A percentile compares a stretch with the other conserved stretches of the same genome.
Evolutionary conservation across 2,797 vertebrate species (phyloP).

Genomic region (Carduelis carduelis): DNA sequence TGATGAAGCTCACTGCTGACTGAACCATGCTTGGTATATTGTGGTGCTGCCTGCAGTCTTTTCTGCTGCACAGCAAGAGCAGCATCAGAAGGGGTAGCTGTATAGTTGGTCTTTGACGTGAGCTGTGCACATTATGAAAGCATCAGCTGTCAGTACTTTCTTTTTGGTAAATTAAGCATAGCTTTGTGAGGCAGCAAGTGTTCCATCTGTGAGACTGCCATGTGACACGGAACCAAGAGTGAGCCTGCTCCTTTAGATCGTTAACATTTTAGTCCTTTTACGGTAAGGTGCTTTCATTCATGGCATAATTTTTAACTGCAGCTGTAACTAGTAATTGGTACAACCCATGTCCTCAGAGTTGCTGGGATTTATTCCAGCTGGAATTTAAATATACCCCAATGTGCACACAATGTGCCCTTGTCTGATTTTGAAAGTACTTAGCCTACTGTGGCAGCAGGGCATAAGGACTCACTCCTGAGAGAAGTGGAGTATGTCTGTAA

Average conservation of each 20-base stretch:
- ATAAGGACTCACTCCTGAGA: not conserved
- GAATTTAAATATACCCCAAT: conserved; percentile 13
- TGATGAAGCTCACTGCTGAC: not conserved
- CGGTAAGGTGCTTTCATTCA: conserved; percentile 5
- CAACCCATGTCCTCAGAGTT: not conserved
- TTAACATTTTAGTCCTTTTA: conserved; percentile 49
- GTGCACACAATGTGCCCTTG: conserved; percentile 20
- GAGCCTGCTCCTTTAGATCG: not conserved
- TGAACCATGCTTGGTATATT: not conserved
- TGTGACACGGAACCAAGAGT: not conserved
- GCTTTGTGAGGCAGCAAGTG: not conserved
- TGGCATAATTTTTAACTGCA: conserved; percentile 28
- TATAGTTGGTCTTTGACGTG: not conserved
- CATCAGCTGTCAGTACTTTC: not conserved
- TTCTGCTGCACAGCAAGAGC: not conserved
- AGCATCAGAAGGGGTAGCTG: not conserved
- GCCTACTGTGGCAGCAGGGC: not conserved
- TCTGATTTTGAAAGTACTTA: not conserved
- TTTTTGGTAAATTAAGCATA: not conserved
- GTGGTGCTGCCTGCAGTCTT: not conserved
- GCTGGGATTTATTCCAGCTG: conserved; percentile 19
- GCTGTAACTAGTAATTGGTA: conserved; percentile 32
- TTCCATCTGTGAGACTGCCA: not conserved
- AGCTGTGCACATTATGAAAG: not conserved
- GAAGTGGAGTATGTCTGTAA: not conserved